These are phyloP conservation scores for Cavia aperea DNA, from an alignment of 2,113 vertebrate species.

Conservation along the genomic window DNA sequence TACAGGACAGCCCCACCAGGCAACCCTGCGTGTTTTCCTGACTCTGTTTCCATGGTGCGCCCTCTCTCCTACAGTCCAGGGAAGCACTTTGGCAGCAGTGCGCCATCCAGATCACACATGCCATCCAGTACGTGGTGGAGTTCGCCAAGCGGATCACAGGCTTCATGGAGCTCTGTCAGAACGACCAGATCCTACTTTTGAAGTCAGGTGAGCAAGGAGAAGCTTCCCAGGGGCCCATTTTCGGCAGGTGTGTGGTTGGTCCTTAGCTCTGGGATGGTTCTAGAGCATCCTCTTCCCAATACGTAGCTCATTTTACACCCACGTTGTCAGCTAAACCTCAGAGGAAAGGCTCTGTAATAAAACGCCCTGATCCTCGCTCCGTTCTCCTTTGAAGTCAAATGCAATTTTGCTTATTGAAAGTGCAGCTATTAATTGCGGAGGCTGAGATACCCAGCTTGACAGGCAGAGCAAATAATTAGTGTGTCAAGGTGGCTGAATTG, in stretches of 20 bases:
- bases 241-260: background rate
- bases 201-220: constrained; percentile 89
- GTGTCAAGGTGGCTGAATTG: constrained; percentile 65
- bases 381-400: constrained; percentile 58
- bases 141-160: constrained; percentile 98
- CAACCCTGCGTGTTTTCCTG: background rate
- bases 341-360: constrained; percentile 53
- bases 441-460: constrained; percentile 68
- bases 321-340: constrained; percentile 46
- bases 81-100: constrained; percentile 99
- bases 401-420: constrained; percentile 61
- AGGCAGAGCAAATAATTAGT: constrained; percentile 68
- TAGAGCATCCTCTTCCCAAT: constrained; percentile 42
- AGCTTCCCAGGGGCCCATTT: background rate
- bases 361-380: constrained; percentile 54
- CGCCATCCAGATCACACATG: constrained; percentile 98
- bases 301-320: constrained; percentile 44
- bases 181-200: constrained; percentile 98
- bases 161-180: constrained; percentile 99
- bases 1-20: background rate
- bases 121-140: constrained; percentile 99
- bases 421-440: constrained; percentile 49
- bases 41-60: constrained; percentile 22
- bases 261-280: background rate
- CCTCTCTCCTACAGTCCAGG: constrained; percentile 81